Evolutionary conservation across 1,140 invertebrate species (phyloP).

Genomic region (Ctenoplectra terminalis): DNA sequence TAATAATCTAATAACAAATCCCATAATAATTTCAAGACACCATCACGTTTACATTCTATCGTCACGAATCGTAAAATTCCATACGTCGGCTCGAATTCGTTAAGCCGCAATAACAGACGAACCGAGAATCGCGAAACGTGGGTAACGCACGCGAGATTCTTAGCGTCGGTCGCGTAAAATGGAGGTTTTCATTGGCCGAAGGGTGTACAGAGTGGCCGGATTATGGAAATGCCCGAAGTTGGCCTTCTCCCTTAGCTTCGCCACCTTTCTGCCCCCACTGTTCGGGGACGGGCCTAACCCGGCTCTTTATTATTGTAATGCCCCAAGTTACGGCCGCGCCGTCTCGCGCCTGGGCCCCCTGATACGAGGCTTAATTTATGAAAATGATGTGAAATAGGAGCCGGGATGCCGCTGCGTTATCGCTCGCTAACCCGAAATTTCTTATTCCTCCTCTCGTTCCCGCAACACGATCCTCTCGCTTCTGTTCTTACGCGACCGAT

Average conservation of each 20-base stretch:
- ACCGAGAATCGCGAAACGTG: constrained; percentile 12
- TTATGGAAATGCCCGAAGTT: constrained; percentile 77
- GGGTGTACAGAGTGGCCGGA: constrained; percentile 64
- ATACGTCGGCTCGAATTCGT: constrained; percentile 15
- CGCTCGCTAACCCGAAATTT: constrained; percentile 58
- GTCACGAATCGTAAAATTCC: constrained; percentile 47
- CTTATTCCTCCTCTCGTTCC: constrained; percentile 15
- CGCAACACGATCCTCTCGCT: background rate
- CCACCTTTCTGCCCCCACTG: constrained; percentile 9
- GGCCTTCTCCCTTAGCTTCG: constrained; percentile 48
- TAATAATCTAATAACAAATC: too few relatives aligned
- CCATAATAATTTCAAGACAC: too few relatives aligned
- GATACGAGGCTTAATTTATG: constrained; percentile 75
- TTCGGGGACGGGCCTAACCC: constrained; percentile 65
- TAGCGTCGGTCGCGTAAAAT: constrained; percentile 68
- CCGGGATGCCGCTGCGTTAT: constrained; percentile 58
- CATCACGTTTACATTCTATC: too few relatives aligned
- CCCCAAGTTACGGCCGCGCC: constrained; percentile 75
- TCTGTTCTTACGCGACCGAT: constrained; percentile 9
- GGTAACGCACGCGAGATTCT: constrained; percentile 29
- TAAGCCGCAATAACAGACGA: constrained; percentile 30
- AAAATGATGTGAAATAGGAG: constrained; percentile 74
- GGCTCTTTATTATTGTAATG: constrained; percentile 81
- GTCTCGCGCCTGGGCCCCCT: constrained; percentile 61
- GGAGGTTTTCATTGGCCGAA: constrained; percentile 74